Base-by-base conservation (phyloP, 2,113 vertebrate genomes). In the Megaceryle maxima region DNA sequence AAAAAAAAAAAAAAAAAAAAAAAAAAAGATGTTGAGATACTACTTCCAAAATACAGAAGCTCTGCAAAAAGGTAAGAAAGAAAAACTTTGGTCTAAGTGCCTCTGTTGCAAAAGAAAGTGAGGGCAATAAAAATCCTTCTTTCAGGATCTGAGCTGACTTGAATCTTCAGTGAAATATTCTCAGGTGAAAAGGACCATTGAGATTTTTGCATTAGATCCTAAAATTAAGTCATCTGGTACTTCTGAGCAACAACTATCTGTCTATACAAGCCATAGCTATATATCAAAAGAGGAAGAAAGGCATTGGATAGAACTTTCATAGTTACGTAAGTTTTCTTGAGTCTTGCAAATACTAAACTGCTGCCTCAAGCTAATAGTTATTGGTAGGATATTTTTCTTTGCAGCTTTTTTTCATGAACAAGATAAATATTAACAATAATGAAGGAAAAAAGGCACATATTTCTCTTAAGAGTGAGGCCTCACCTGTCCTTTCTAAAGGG, bases 201-300 rank as follows among this genome's bases (percentile, higher is more conserved):
- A 82, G 14, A 62, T 39, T 10, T 44, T 3, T 53, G 17, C 17
- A 48, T 57, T 48, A 63, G 31, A 78, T 33, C 59, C 35, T 4
- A 50, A 13, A 85, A 85, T 51, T 68, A 90, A 85, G n/a, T 2
- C 12, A 76, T 13, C 57, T 85, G 1, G 0, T 66, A n/a, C 44
- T 80, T 53, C 50, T 80, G 19, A 88, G 44, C 33, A 75, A 77
- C 13, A 35, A 51, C 8, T 6, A 76, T 44, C 25, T 53, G 16
- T 53, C 24, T 66, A 16, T 24, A 63, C 0, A 0, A 86, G 21
- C 12, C 63, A 88, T 2, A 62, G 44, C 9, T 46, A 31, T 14
- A 5, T 11, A 48, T 11, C 4, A 10, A 50, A 48, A 62, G 11
- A 85, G 8, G 4, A 2, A 83, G 16, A 83, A 76, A 56, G 10